Conservation (phyloP, 2,888 invertebrate genomes). For the Temnothorax ravouxi region DNA sequence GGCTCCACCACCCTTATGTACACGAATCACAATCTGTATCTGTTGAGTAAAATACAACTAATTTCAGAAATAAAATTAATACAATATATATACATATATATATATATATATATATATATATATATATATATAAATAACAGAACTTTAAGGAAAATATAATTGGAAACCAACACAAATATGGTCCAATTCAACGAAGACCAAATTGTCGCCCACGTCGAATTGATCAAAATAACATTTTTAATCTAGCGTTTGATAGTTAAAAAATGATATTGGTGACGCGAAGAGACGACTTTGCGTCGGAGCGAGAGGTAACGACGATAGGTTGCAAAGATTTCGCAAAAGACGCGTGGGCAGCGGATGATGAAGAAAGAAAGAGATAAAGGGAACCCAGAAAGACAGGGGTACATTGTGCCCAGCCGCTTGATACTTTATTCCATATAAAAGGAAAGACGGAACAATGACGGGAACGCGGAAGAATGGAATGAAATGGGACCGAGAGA, state of each 20-base stretch:
- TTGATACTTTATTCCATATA: slow-evolving; percentile 86
- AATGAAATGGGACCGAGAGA: slow-evolving; percentile 83
- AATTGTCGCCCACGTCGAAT: not conserved
- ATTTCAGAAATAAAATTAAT: slow-evolving; percentile 25
- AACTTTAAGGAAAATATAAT: not conserved
- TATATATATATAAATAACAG: not conserved
- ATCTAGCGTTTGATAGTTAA: slow-evolving; percentile 63
- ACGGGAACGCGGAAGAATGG: slow-evolving; percentile 84
- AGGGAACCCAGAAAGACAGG: slow-evolving; percentile 80
- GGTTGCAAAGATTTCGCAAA: slow-evolving; percentile 74
- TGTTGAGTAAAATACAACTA: not conserved
- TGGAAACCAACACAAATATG: not conserved
- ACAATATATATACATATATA: not conserved
- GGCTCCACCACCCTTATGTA: not conserved
- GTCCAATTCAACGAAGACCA: not conserved
- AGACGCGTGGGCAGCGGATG: slow-evolving; percentile 55
- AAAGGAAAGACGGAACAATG: slow-evolving; percentile 85
- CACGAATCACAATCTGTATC: slow-evolving; percentile 15
- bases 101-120: too few relatives aligned
- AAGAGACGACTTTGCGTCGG: slow-evolving; percentile 29
- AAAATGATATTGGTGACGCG: slow-evolving; percentile 66
- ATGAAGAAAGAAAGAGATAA: slow-evolving; percentile 71
- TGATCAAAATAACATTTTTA: slow-evolving; percentile 51
- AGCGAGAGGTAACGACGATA: slow-evolving; percentile 64
- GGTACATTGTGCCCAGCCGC: slow-evolving; percentile 84